phyloP scores from a whole-genome alignment of 1,140 invertebrate species.

The Rhyacophila brunnea region DNA sequence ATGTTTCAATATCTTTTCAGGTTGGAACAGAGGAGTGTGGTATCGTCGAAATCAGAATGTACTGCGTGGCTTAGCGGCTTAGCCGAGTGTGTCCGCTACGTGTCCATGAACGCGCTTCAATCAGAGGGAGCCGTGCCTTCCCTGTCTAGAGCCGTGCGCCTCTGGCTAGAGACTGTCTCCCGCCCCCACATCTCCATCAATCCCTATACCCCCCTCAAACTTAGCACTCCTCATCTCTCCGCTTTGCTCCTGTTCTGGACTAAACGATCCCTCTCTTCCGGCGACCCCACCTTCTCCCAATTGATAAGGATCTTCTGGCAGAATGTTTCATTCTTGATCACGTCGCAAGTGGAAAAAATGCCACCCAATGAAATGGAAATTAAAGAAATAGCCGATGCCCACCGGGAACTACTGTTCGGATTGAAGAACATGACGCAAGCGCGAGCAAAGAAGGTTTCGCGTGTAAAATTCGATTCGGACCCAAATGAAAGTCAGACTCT shows the following conservation, averaged over 20 bases:
- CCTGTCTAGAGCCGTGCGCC: conserved; percentile 17
- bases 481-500: conserved; percentile 1
- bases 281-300: conserved; percentile 38
- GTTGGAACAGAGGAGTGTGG: conserved; percentile 53
- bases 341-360: conserved; percentile 39
- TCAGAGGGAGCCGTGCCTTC: conserved; percentile 35
- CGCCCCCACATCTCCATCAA: conserved; percentile 21
- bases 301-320: conserved; percentile 57
- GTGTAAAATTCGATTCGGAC: conserved; percentile 39
- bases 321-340: conserved; percentile 48
- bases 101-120: conserved; percentile 49
- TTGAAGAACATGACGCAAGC: conserved; percentile 36
- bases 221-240: conserved; percentile 13
- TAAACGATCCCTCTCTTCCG: conserved; percentile 19
- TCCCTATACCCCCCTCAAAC: conserved; percentile 23
- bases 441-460: conserved; percentile 39
- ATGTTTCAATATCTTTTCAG: no score
- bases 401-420: conserved; percentile 40
- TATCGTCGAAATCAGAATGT: conserved; percentile 60
- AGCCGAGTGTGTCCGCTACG: conserved; percentile 69
- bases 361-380: conserved; percentile 32
- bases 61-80: conserved; percentile 61
- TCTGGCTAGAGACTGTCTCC: conserved; percentile 19
- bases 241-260: conserved; percentile 24
- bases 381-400: conserved; percentile 35